These are phyloP conservation scores for Lycocerus yunnanus DNA, from an alignment of 2,888 invertebrate species.

Conservation along the genomic window DNA sequence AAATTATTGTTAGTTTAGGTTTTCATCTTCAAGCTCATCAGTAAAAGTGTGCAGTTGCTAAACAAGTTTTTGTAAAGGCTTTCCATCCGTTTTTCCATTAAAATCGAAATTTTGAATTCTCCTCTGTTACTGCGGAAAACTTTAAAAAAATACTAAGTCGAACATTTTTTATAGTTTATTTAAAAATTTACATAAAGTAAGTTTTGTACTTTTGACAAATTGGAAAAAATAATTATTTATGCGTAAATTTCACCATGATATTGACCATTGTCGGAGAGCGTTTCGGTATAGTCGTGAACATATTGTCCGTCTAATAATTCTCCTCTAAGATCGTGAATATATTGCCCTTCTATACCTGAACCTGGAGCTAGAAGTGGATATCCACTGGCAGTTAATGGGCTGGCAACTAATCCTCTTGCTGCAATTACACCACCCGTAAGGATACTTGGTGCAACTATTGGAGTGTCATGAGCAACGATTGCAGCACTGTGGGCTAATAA, in stretches of 20 bases:
- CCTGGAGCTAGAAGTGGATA: constrained; percentile 12
- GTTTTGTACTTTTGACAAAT: neutral
- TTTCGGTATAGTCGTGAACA: constrained; percentile 20
- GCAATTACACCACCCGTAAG: neutral
- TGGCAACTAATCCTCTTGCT: constrained; percentile 1
- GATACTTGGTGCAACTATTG: constrained; percentile 3
- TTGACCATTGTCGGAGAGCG: constrained; percentile 14
- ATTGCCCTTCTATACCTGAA: constrained; percentile 21
- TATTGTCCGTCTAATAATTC: constrained; percentile 12
- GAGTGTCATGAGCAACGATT: constrained; percentile 7
- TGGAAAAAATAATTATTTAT: neutral
- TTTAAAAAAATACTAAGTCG: too few species aligned
- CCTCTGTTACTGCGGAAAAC: neutral
- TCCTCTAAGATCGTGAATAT: constrained; percentile 14
- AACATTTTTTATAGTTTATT: neutral
- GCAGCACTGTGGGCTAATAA: neutral
- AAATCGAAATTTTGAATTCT: neutral
- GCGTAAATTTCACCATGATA: constrained; percentile 19
- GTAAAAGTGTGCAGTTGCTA: neutral
- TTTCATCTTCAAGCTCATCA: neutral
- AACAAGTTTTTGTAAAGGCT: neutral
- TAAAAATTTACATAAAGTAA: neutral
- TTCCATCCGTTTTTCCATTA: too few species aligned
- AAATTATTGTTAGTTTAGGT: neutral
- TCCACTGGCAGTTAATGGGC: constrained; percentile 8